These are phyloP conservation scores for Zaprionus capensis DNA, from an alignment of 1,140 invertebrate genomes.

Conservation along the genomic window DNA sequence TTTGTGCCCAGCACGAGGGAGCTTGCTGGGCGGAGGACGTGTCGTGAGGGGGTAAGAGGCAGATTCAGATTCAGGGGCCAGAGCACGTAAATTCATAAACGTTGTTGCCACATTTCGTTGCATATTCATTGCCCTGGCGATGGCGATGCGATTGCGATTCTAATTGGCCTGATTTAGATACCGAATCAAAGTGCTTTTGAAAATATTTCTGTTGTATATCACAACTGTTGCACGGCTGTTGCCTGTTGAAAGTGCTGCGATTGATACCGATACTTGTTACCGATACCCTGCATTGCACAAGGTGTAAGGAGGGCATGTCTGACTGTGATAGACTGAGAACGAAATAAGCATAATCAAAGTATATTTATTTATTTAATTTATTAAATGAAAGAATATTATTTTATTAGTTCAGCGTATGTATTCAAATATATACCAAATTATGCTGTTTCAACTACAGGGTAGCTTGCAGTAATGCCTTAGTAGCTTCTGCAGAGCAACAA, in stretches of 20 bases:
- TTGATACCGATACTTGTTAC: background rate
- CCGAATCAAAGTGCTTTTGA: conserved; percentile 13
- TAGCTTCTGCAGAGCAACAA: too few species aligned
- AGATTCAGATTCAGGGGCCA: conserved; percentile 15
- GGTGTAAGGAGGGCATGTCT: background rate
- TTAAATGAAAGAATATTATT: background rate
- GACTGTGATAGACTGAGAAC: too few species aligned
- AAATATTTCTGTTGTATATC: conserved; percentile 16
- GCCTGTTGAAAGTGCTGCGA: conserved; percentile 5
- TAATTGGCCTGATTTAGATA: conserved; percentile 70
- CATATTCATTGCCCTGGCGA: conserved; percentile 68
- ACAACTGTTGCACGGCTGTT: conserved; percentile 33
- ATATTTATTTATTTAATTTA: background rate
- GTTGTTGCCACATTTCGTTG: conserved; percentile 51
- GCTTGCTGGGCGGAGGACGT: background rate
- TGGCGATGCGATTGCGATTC: conserved; percentile 32
- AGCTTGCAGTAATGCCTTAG: too few species aligned
- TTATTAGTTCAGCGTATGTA: too few species aligned
- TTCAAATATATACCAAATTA: too few species aligned
- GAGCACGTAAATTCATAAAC: conserved; percentile 44
- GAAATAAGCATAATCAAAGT: too few species aligned
- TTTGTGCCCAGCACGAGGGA: conserved; percentile 31
- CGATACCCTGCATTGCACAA: background rate
- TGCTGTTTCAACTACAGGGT: too few species aligned
- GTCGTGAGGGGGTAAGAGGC: background rate